Evolutionary conservation across 30 jellyfish, hydroid and myxozoan species (phyloP).

Genomic region (Calvadosia cruxmelitensis): DNA sequence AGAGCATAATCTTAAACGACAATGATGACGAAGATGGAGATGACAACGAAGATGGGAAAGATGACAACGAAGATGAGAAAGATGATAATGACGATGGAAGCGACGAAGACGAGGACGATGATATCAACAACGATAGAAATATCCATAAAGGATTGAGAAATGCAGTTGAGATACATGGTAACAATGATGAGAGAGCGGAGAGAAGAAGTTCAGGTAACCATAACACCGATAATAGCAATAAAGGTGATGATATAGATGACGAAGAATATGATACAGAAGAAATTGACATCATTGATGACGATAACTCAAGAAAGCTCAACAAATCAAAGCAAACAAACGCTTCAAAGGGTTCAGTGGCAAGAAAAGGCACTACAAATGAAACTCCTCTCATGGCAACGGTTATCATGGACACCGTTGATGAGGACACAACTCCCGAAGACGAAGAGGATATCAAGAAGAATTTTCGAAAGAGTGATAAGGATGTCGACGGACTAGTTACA

Average conservation of each 20-base stretch:
- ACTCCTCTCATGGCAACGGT: background rate
- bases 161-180: too few relatives aligned
- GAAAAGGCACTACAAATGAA: too few relatives aligned
- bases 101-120: background rate
- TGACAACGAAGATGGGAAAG: background rate
- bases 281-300: background rate
- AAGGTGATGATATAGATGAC: background rate
- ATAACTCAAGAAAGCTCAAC: background rate
- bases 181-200: background rate
- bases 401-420: background rate
- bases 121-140: too few relatives aligned
- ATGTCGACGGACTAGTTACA: background rate
- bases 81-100: background rate
- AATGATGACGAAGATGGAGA: background rate
- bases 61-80: constrained; percentile 2
- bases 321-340: background rate
- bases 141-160: too few relatives aligned
- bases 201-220: background rate
- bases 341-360: too few relatives aligned
- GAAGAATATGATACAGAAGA: background rate
- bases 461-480: background rate
- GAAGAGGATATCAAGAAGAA: background rate
- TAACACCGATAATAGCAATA: background rate
- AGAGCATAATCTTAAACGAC: too few relatives aligned
- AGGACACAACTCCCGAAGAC: background rate